Evolutionary conservation across 1,140 invertebrate species (phyloP).

Genomic region (Archegozetes longisetosus): DNA sequence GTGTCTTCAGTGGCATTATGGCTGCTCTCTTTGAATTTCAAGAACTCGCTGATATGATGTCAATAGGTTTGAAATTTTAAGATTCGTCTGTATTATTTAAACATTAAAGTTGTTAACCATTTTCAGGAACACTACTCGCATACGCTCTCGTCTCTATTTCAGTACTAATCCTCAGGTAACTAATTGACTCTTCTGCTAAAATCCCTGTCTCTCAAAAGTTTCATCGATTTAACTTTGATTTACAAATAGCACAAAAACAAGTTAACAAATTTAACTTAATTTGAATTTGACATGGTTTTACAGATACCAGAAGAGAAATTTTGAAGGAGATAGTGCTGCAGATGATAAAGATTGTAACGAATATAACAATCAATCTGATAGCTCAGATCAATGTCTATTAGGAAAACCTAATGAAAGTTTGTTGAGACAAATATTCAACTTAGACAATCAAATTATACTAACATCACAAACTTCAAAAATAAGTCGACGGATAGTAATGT

Average conservation of each 20-base stretch:
- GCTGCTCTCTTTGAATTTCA: conserved; percentile 69
- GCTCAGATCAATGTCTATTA: background rate
- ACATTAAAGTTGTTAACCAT: background rate
- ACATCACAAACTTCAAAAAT: background rate
- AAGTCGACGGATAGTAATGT: background rate
- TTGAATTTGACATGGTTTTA: background rate
- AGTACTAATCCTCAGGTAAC: conserved; percentile 52
- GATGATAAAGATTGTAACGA: background rate
- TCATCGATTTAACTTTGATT: too few relatives aligned
- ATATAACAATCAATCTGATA: background rate
- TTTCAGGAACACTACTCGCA: conserved; percentile 43
- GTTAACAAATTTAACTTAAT: background rate
- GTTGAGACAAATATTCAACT: background rate
- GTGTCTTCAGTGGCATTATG: conserved; percentile 54
- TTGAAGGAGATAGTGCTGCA: background rate
- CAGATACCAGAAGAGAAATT: background rate
- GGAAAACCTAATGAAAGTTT: background rate
- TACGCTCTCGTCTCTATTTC: conserved; percentile 80
- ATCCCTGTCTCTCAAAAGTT: too few relatives aligned
- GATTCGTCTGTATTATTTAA: too few relatives aligned
- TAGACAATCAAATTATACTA: background rate
- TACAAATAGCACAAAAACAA: background rate
- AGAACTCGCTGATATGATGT: conserved; percentile 85
- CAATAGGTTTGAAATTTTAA: conserved; percentile 54
- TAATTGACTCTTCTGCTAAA: background rate